Evolutionary conservation across 2,888 invertebrate genomes (phyloP), one percentile per base, ranked within the genome.

Genomic region (Clepsis dumicolana): DNA sequence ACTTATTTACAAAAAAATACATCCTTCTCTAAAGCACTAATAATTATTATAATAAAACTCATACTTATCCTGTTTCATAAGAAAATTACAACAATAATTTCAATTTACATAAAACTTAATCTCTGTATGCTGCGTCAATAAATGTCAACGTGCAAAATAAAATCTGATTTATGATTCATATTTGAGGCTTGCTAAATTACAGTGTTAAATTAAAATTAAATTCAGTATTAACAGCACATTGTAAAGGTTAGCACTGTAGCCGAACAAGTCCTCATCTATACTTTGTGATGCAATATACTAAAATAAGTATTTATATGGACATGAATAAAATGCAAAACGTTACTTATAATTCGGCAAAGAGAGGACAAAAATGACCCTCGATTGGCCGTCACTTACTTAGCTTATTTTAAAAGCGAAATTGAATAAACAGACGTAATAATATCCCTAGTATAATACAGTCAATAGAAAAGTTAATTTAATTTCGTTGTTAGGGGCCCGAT

Each of bases 1-100:
- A 85, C 77, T 83, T 91, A 91, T 90, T 86, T 91, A 91, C 90
- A 91, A 88, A 90, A 89, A 88, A 56, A 87, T 87, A 89, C 88
- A 89, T 78, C 78, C 76, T 78, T 77, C 76, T 78, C 75, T 79
- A 80, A 67, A 79, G 76, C 78, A 84, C 82, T 85, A 48, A 66
- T 44, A 44, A 16, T 12, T 10, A 35, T 29, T 29, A 29, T 65
- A 64, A 41, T 48, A 48, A 10, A 35, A 3, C 35, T 25, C 32
- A 64, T 73, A 70, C 70, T 14, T 60, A 32, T 16, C 7, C 53
- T 63, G 56, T 29, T 56, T 65, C 25, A 41, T 64, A 64, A 48
- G 48, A 64, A 56, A 54, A 70, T 52, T 50, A 63, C 24, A 66
- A 65, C 57, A 70, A 57, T 53, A 48, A 27, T 27, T 44, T 32